These are phyloP conservation scores for Catostomus latipinnis DNA, from an alignment of 2,797 vertebrate genomes.

Conservation along the genomic window DNA sequence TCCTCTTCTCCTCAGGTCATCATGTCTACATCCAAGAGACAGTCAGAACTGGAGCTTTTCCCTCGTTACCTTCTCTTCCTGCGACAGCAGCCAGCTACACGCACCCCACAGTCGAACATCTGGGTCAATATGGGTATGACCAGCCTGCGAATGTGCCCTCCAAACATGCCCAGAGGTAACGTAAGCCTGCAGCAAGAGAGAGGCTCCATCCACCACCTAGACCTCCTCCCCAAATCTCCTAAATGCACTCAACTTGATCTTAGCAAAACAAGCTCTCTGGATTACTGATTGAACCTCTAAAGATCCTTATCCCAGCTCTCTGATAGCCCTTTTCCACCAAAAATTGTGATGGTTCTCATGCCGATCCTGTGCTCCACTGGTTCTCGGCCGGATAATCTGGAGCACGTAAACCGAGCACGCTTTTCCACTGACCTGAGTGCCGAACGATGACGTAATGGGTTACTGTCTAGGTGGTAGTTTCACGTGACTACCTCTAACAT, in stretches of 20 bases:
- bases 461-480: no score
- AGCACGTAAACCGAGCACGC: no score
- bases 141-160: constrained; percentile 98
- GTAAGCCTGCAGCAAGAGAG: constrained; percentile 99
- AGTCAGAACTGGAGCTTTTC: constrained; percentile 92
- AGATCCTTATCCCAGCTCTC: constrained; percentile 39
- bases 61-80: constrained; percentile 95
- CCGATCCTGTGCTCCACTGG: no score
- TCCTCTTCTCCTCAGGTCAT: constrained; percentile 84
- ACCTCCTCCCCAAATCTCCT: constrained; percentile 53
- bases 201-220: constrained; percentile 43
- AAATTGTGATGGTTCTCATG: no score
- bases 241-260: constrained; percentile 25
- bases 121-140: constrained; percentile 99
- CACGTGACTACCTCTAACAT: no score
- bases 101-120: constrained; percentile 97
- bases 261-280: constrained; percentile 16
- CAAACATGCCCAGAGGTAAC: constrained; percentile 95
- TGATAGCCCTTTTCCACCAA: no score
- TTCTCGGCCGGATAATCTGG: no score
- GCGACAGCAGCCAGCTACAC: constrained; percentile 92
- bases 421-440: no score
- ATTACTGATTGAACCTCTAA: constrained; percentile 31
- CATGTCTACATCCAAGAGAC: constrained; percentile 83
- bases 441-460: no score